Percentiles rank a stretch among this genome's conserved stretches.
Evolutionary conservation across 2,113 vertebrate genomes (phyloP).

Genomic region (Oophaga pumilio): DNA sequence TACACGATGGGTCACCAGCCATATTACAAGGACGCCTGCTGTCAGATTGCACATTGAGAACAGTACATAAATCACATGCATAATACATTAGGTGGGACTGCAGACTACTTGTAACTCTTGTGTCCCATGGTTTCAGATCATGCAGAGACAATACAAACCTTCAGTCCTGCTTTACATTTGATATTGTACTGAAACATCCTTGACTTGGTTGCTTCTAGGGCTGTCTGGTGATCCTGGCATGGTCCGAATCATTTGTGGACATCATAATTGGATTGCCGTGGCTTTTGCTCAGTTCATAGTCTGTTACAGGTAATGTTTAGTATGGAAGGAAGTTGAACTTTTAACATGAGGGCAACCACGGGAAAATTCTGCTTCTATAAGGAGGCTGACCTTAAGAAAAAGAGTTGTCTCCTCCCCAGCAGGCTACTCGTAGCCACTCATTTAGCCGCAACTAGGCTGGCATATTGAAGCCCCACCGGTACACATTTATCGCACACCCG

Average conservation of each 20-base stretch:
- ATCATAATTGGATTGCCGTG: slow-evolving; percentile 92
- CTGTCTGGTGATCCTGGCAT: slow-evolving; percentile 74
- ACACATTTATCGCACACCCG: too few relatives aligned
- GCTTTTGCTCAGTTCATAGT: slow-evolving; percentile 89
- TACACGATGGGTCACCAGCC: too few relatives aligned
- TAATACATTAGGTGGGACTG: background rate
- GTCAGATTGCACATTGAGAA: too few relatives aligned
- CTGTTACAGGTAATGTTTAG: slow-evolving; percentile 80
- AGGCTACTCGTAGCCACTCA: too few relatives aligned
- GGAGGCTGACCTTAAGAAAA: too few relatives aligned
- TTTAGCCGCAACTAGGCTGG: too few relatives aligned
- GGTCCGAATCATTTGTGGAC: slow-evolving; percentile 87
- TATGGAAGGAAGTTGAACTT: background rate
- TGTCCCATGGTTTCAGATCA: background rate
- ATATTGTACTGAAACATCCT: background rate
- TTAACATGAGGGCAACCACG: background rate
- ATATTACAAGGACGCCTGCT: background rate
- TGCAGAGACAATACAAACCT: background rate
- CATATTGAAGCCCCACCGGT: too few relatives aligned
- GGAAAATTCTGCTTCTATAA: too few relatives aligned
- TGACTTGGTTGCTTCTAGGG: background rate
- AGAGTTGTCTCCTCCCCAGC: too few relatives aligned
- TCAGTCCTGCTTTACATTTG: background rate
- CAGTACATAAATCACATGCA: background rate
- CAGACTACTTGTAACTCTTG: background rate